Evolutionary conservation across 2,797 vertebrate genomes (phyloP).

Genomic region (Alcedo atthis): DNA sequence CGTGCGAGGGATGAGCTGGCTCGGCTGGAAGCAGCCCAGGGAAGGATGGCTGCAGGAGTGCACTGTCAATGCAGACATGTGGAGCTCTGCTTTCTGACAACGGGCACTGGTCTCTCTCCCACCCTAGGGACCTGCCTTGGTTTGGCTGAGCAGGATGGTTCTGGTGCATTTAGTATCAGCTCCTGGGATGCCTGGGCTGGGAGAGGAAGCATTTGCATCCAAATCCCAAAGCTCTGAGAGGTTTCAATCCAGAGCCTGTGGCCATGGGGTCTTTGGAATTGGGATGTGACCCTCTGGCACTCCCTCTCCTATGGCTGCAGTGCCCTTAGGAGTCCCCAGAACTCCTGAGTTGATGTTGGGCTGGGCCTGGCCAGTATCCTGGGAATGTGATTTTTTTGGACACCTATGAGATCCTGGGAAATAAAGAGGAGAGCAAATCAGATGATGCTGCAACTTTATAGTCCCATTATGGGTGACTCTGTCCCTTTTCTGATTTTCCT

Average conservation of each 20-base stretch:
- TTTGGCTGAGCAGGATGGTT: background rate
- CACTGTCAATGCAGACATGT: rapidly evolving
- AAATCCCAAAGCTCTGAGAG: background rate
- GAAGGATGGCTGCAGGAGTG: background rate
- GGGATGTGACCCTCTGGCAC: no score
- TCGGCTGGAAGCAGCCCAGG: background rate
- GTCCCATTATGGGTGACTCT: background rate
- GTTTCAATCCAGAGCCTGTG: background rate
- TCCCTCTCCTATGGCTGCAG: rapidly evolving
- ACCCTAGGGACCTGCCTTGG: rapidly evolving
- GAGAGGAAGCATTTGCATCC: rapidly evolving
- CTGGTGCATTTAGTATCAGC: background rate
- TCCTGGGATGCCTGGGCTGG: background rate
- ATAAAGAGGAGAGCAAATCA: rapidly evolving
- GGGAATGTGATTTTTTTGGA: background rate
- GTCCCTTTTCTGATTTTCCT: background rate
- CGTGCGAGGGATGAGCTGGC: rapidly evolving
- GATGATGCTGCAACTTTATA: background rate
- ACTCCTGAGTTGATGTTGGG: background rate
- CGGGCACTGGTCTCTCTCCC: background rate
- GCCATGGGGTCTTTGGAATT: background rate
- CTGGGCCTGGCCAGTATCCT: background rate
- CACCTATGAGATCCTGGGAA: background rate
- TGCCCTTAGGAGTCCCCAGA: background rate
- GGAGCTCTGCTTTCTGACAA: rapidly evolving